Percentiles rank a stretch among this genome's conserved stretches.
phyloP scores from a whole-genome alignment of 2,113 vertebrate genomes.

The Morone saxatilis region DNA sequence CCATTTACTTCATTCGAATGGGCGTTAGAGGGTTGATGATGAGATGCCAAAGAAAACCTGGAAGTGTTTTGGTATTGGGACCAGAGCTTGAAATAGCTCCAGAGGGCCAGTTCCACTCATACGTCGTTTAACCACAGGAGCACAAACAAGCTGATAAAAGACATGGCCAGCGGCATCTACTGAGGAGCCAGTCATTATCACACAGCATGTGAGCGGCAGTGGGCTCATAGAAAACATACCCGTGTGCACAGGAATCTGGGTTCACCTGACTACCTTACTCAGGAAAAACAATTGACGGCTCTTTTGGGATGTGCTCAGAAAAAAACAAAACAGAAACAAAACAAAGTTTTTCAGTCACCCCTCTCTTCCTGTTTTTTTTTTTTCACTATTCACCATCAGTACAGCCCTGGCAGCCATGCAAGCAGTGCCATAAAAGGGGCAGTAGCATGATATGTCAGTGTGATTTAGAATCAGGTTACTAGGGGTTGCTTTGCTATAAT shows the following conservation, averaged over 20 bases:
- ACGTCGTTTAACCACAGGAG: slow-evolving; percentile 65
- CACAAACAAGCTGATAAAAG: slow-evolving; percentile 75
- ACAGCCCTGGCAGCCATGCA: slow-evolving; percentile 39
- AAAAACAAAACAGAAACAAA: neutral
- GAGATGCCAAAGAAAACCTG: slow-evolving; percentile 81
- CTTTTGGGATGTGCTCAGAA: neutral
- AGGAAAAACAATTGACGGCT: slow-evolving; percentile 34
- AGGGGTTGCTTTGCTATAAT: slow-evolving; percentile 53
- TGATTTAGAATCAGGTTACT: slow-evolving; percentile 72
- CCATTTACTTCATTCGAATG: slow-evolving; percentile 64
- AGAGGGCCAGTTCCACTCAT: slow-evolving; percentile 63
- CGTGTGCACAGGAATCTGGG: slow-evolving; percentile 14
- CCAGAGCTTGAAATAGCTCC: slow-evolving; percentile 77
- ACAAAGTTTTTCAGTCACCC: slow-evolving; percentile 25
- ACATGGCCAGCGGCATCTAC: slow-evolving; percentile 23
- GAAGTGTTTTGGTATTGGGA: slow-evolving; percentile 74
- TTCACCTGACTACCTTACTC: slow-evolving; percentile 37
- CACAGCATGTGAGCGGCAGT: slow-evolving; percentile 53
- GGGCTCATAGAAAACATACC: slow-evolving; percentile 32
- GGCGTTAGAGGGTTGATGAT: slow-evolving; percentile 53
- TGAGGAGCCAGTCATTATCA: slow-evolving; percentile 55
- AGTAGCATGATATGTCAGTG: slow-evolving; percentile 62
- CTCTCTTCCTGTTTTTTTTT: slow-evolving; percentile 22
- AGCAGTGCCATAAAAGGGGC: slow-evolving; percentile 51
- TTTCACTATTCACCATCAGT: slow-evolving; percentile 37